These are phyloP conservation scores for Polypterus bichir DNA, from an alignment of 2,113 vertebrate species.

Conservation along the genomic window DNA sequence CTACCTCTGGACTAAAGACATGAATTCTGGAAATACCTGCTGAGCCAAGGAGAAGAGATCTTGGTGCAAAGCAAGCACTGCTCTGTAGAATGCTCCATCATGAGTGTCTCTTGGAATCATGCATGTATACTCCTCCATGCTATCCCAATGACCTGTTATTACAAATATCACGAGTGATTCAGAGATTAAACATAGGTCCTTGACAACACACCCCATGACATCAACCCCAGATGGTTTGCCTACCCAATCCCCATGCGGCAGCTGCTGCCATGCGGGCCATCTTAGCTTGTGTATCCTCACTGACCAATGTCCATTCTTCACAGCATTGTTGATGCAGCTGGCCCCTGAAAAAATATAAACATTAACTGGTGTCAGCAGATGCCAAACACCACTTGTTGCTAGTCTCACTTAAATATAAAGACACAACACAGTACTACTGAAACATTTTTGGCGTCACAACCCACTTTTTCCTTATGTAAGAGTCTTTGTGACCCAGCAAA, in stretches of 20 bases:
- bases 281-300: conserved; percentile 89
- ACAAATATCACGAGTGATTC: conserved; percentile 11
- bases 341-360: conserved; percentile 55
- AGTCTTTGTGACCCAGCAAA: too few relatives aligned
- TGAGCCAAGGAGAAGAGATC: conserved; percentile 96
- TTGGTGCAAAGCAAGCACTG: conserved; percentile 88
- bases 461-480: too few relatives aligned
- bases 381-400: too few relatives aligned
- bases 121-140: conserved; percentile 97
- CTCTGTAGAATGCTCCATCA: conserved; percentile 91
- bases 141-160: conserved; percentile 84
- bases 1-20: not conserved
- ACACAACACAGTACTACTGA: conserved; percentile 6
- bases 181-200: not conserved
- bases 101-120: conserved; percentile 97
- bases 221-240: conserved; percentile 12
- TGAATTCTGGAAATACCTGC: conserved; percentile 51
- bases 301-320: conserved; percentile 92
- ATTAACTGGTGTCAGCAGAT: too few relatives aligned
- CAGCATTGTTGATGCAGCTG: conserved; percentile 97
- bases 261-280: conserved; percentile 98
- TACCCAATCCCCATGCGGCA: conserved; percentile 93
- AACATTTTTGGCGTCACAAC: too few relatives aligned
- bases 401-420: not conserved
- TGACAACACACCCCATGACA: not conserved